Percentiles rank a stretch among this genome's conserved stretches.
phyloP scores from a whole-genome alignment of 1,140 invertebrate species.

The Magallana angulata region DNA sequence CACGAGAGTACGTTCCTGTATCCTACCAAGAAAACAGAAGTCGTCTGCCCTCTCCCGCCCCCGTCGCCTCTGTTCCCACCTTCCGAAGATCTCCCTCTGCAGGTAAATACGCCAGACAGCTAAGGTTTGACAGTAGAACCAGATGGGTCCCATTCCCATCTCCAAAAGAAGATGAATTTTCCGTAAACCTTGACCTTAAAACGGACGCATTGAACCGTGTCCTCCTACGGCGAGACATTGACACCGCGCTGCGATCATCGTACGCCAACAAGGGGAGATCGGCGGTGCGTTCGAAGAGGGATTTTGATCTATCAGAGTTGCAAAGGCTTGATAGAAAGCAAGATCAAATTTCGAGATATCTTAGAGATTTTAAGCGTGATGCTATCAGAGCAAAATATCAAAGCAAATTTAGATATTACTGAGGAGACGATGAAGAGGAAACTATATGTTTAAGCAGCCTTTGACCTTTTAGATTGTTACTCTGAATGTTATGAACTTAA shows the following conservation, averaged over 20 bases:
- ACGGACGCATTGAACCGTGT: neutral
- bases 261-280: neutral
- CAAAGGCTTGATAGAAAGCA: constrained; percentile 28
- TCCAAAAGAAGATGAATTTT: neutral
- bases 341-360: constrained; percentile 19
- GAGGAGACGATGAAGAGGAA: neutral
- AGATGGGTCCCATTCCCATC: neutral
- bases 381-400: neutral
- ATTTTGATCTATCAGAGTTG: neutral
- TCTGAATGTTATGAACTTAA: neutral
- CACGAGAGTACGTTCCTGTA: neutral
- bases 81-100: neutral
- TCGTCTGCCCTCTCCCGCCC: neutral
- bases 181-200: neutral
- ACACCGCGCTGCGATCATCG: neutral
- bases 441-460: neutral
- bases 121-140: constrained; percentile 1
- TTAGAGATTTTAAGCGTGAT: neutral
- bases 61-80: neutral
- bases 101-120: neutral
- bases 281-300: neutral
- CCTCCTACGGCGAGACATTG: neutral
- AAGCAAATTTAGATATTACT: neutral
- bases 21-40: neutral
- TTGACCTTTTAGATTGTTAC: neutral